Conservation (phyloP, 2,113 vertebrate species). For the Ascaphus truei region DNA sequence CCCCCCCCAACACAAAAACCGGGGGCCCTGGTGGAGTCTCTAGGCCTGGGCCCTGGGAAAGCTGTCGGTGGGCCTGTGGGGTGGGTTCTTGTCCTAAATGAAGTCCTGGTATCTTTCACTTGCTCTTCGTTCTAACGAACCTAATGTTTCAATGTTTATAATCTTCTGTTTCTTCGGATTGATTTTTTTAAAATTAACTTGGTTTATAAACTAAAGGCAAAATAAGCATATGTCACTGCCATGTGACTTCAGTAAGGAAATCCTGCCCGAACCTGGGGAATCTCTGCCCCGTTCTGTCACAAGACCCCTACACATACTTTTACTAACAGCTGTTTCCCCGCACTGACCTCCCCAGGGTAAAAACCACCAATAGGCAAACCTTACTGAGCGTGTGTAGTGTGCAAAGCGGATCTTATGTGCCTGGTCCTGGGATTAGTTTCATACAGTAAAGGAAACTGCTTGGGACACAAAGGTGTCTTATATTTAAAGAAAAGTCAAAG, state of each 20-base stretch:
- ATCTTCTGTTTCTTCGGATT: no score
- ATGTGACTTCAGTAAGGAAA: neutral
- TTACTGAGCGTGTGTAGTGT: neutral
- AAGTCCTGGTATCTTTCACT: no score
- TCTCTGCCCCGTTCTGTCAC: neutral
- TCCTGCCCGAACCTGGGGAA: slow-evolving; percentile 14
- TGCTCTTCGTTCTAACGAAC: no score
- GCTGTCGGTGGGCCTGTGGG: no score
- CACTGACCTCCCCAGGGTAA: slow-evolving; percentile 4
- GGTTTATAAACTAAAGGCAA: no score
- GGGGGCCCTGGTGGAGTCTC: no score
- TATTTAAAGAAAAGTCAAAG: slow-evolving; percentile 5
- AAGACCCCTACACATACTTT: neutral
- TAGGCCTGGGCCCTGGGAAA: no score
- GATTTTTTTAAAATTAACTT: no score
- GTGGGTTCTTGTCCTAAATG: no score
- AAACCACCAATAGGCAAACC: neutral
- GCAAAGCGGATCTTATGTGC: neutral
- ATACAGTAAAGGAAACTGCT: neutral
- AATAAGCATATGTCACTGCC: slow-evolving; percentile 4
- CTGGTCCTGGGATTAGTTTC: neutral
- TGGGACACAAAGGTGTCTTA: neutral
- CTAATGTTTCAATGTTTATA: no score
- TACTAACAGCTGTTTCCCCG: slow-evolving; percentile 9
- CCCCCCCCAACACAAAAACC: no score